Conservation (phyloP, 2,888 invertebrate genomes). For the Trichacis sp. region DNA sequence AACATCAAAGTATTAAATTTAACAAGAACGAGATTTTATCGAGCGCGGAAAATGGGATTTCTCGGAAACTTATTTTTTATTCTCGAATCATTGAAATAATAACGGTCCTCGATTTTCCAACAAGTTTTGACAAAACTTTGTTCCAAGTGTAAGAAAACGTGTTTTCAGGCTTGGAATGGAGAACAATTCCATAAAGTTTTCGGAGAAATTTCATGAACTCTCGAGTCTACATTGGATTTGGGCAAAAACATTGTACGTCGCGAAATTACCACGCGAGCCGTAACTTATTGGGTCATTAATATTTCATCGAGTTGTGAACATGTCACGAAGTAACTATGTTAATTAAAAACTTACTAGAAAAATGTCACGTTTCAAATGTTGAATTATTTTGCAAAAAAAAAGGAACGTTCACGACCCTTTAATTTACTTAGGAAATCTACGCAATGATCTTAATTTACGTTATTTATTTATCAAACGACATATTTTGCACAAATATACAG, state of each 20-base stretch:
- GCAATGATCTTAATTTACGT: too few relatives aligned
- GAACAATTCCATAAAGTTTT: not conserved
- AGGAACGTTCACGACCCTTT: too few relatives aligned
- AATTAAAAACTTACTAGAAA: not conserved
- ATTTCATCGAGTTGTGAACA: not conserved
- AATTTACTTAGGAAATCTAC: too few relatives aligned
- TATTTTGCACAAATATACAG: too few relatives aligned
- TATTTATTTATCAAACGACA: too few relatives aligned
- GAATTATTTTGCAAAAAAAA: too few relatives aligned
- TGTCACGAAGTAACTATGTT: not conserved
- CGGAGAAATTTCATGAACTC: not conserved
- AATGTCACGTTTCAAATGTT: not conserved
- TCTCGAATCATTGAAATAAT: not conserved
- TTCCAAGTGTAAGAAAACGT: not conserved
- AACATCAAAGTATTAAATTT: too few relatives aligned
- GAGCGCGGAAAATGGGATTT: not conserved
- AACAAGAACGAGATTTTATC: too few relatives aligned
- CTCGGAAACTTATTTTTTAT: not conserved
- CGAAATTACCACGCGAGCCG: not conserved
- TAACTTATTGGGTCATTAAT: slow-evolving; percentile 1
- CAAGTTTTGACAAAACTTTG: not conserved
- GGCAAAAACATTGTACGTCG: not conserved
- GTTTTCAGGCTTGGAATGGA: not conserved
- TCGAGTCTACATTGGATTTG: not conserved
- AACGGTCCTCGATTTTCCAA: not conserved